Conservation (phyloP, 1,140 invertebrate genomes). For the Littorina saxatilis region DNA sequence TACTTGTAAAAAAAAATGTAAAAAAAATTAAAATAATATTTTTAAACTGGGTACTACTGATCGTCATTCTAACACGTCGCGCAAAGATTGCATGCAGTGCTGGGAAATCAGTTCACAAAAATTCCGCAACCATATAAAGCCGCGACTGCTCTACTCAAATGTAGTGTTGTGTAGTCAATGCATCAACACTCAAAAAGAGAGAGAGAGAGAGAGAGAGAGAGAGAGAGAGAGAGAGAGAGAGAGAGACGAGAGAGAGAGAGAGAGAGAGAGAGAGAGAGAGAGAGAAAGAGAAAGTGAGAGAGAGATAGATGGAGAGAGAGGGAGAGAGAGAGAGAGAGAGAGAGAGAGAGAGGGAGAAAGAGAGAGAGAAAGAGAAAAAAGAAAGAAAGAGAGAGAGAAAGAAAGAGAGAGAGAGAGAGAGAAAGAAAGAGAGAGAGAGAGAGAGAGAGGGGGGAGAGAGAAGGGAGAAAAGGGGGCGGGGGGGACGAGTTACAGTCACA, state of each 20-base stretch:
- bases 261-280: slow-evolving; percentile 22
- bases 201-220: slow-evolving; percentile 7
- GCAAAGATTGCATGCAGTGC: too few species aligned
- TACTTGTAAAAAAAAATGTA: too few species aligned
- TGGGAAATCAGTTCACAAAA: too few species aligned
- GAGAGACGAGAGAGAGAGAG: slow-evolving; percentile 28
- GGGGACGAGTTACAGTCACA: background rate
- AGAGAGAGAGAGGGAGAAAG: background rate
- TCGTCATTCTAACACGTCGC: too few species aligned
- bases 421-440: background rate
- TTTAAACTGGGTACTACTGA: too few species aligned
- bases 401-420: background rate
- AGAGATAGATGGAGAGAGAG: slow-evolving; percentile 5
- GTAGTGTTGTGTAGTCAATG: too few species aligned
- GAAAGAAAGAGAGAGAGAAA: background rate
- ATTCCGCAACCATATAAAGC: too few species aligned
- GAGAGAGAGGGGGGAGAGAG: background rate
- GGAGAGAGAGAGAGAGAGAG: background rate
- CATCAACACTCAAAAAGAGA: background rate
- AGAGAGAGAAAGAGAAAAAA: background rate
- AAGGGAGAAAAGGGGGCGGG: background rate
- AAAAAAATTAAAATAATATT: too few species aligned
- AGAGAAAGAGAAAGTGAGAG: slow-evolving; percentile 1
- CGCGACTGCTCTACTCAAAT: too few species aligned
- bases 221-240: slow-evolving; percentile 30